Conservation (phyloP, 2,113 vertebrate species). For the Rhabdomys dilectus region DNA sequence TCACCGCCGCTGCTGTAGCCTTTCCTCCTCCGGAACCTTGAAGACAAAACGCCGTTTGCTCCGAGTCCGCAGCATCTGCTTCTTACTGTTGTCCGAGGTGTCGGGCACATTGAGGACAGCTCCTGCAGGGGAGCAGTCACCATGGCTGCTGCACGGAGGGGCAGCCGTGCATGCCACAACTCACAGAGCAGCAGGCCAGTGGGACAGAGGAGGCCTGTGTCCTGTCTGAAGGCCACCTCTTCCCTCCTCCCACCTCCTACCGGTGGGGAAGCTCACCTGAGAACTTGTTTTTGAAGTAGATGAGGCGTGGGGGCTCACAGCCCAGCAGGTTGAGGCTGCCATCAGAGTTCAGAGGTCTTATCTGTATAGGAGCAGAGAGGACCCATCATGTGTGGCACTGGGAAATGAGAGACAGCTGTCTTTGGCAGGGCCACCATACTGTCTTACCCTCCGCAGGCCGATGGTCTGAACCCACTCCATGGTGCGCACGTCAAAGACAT, state of each 20-base stretch:
- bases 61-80: constrained; percentile 97
- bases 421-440: background rate
- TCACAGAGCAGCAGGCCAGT: no score
- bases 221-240: background rate
- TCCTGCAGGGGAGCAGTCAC: constrained; percentile 82
- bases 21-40: constrained; percentile 96
- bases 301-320: constrained; percentile 93
- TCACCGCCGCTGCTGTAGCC: constrained; percentile 94
- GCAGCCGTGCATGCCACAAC: background rate
- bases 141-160: background rate
- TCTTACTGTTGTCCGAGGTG: constrained; percentile 95
- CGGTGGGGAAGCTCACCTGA: constrained; percentile 86
- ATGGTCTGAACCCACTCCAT: constrained; percentile 98
- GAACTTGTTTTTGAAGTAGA: constrained; percentile 95
- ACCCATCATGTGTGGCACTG: rapidly evolving
- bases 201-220: background rate
- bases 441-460: constrained; percentile 92
- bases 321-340: constrained; percentile 95
- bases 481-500: constrained; percentile 95
- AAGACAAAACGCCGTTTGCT: constrained; percentile 98
- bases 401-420: rapidly evolving
- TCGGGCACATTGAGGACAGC: constrained; percentile 93
- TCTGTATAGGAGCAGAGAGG: constrained; percentile 85
- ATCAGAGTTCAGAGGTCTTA: constrained; percentile 94
- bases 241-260: background rate